Evolutionary conservation across 2,888 invertebrate genomes (phyloP).

Genomic region (Leptinotarsa haldemani): DNA sequence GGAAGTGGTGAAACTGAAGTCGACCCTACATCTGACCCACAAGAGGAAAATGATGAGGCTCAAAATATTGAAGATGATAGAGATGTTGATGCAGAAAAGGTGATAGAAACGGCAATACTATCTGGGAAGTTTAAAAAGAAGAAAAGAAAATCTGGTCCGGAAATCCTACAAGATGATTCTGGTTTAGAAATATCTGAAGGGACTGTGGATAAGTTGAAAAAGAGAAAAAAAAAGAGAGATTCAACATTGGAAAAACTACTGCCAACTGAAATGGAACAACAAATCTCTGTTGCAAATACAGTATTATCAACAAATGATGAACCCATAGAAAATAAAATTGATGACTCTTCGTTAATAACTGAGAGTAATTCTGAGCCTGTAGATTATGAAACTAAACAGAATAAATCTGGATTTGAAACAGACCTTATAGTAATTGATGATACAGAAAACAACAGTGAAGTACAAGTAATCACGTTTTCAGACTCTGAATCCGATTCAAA

Average conservation of each 20-base stretch:
- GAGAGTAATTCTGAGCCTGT: conserved; percentile 24
- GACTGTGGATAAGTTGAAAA: conserved; percentile 9
- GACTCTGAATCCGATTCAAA: conserved; percentile 41
- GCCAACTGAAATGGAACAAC: conserved; percentile 3
- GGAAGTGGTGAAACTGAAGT: neutral
- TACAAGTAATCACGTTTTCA: conserved; percentile 30
- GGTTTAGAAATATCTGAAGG: neutral
- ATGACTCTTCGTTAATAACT: conserved; percentile 1
- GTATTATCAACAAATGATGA: conserved; percentile 8
- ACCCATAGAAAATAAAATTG: neutral
- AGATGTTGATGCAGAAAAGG: neutral
- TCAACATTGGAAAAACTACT: neutral
- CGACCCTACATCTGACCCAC: neutral
- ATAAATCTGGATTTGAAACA: neutral
- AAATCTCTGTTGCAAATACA: neutral
- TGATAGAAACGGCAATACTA: neutral
- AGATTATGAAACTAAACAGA: neutral
- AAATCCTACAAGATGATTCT: neutral
- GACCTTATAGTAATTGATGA: conserved; percentile 32
- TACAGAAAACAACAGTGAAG: conserved; percentile 17
- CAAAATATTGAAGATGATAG: neutral
- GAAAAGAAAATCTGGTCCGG: neutral
- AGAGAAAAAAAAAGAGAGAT: conserved; percentile 35
- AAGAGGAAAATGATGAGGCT: neutral
- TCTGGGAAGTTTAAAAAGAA: neutral